Percentiles rank a stretch among this genome's conserved stretches.
These are phyloP conservation scores for Patella caerulea DNA, from an alignment of 2,888 invertebrate genomes.

Conservation along the genomic window DNA sequence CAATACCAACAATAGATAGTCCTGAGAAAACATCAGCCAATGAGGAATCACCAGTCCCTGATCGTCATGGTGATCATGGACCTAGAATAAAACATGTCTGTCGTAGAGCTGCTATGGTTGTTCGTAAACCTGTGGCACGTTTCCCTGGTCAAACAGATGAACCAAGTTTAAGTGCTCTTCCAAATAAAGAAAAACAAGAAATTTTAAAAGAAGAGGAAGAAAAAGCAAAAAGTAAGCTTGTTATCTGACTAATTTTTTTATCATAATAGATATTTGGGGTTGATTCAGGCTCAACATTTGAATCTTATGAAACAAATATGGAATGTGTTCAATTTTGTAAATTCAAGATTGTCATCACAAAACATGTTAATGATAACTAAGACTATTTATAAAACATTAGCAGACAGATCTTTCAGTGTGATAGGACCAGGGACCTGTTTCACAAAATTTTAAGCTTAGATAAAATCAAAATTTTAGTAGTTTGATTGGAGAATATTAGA, in stretches of 20 bases:
- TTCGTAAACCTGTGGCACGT: constrained; percentile 89
- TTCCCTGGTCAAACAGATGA: constrained; percentile 73
- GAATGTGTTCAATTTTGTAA: too few relatives aligned
- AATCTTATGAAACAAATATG: not conserved
- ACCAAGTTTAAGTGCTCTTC: constrained; percentile 67
- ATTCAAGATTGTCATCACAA: too few relatives aligned
- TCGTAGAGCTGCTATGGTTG: constrained; percentile 90
- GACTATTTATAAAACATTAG: too few relatives aligned
- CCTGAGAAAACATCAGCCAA: too few relatives aligned
- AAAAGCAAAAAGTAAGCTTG: constrained; percentile 18
- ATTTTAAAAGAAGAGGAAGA: constrained; percentile 55
- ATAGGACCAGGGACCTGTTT: too few relatives aligned
- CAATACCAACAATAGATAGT: too few relatives aligned
- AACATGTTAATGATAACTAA: too few relatives aligned
- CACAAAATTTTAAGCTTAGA: too few relatives aligned
- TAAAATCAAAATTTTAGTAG: too few relatives aligned
- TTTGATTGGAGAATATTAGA: too few relatives aligned
- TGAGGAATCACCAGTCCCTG: constrained; percentile 3
- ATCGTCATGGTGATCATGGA: constrained; percentile 74
- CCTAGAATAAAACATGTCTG: constrained; percentile 96
- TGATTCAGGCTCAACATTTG: not conserved
- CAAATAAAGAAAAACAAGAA: constrained; percentile 66
- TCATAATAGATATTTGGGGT: not conserved
- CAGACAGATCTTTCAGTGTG: too few relatives aligned
- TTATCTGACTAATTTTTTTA: not conserved